Conservation (phyloP, 2,113 vertebrate species). For the Xiphorhynchus elegans region DNA sequence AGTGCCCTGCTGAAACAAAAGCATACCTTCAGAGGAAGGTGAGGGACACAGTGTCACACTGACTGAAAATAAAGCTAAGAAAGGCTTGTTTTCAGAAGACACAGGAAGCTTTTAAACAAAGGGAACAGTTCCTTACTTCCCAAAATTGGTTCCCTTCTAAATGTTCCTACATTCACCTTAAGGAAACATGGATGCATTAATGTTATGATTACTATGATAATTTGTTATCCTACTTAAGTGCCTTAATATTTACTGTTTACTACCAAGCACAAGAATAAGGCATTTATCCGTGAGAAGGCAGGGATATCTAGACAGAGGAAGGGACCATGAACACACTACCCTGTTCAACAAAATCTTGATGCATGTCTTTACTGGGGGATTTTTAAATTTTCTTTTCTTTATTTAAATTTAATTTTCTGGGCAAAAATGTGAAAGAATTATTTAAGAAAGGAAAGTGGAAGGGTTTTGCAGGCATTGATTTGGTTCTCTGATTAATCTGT, state of each 20-base stretch:
- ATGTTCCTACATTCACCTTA: rapidly evolving
- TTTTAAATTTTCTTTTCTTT: not conserved
- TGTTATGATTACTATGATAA: not conserved
- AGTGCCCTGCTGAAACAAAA: not conserved
- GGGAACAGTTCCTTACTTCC: not conserved
- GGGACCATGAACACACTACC: not conserved
- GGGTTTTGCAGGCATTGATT: not conserved
- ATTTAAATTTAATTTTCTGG: not conserved
- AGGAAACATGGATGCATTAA: not conserved
- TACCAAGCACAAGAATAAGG: not conserved
- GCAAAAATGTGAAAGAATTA: not conserved
- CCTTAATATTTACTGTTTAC: not conserved
- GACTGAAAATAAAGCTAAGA: not conserved
- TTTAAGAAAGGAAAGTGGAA: not conserved
- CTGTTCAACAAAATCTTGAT: not conserved
- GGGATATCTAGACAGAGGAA: not conserved
- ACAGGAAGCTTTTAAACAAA: not conserved
- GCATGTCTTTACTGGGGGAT: not conserved
- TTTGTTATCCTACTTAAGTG: not conserved
- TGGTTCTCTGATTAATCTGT: not conserved
- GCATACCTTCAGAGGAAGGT: not conserved
- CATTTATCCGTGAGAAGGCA: not conserved
- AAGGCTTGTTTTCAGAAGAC: not conserved
- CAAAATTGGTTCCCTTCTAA: not conserved
- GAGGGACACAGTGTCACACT: not conserved